A percentile compares a stretch with the other conserved stretches of the same genome.
phyloP scores from a whole-genome alignment of 2,888 invertebrate species.

The Netelia virgata region DNA sequence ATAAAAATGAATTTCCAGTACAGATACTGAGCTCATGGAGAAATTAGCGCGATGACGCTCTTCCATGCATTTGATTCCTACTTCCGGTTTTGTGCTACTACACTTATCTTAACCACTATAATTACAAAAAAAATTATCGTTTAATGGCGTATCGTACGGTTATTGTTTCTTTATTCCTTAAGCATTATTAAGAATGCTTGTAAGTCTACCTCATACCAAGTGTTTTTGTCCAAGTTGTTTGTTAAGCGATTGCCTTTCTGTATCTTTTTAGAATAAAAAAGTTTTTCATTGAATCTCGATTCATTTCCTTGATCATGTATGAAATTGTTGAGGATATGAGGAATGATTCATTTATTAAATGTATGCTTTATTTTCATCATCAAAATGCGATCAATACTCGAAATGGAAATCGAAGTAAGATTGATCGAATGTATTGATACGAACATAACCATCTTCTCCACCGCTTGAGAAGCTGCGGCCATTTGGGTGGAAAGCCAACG shows the following conservation, averaged over 20 bases:
- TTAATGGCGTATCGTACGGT: neutral
- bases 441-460: slow-evolving; percentile 99
- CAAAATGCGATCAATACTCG: slow-evolving; percentile 88
- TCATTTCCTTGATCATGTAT: neutral
- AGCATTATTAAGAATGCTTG: neutral
- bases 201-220: slow-evolving; percentile 36
- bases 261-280: slow-evolving; percentile 9
- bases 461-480: slow-evolving; percentile 98
- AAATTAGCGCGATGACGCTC: neutral
- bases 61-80: slow-evolving; percentile 7
- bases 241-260: slow-evolving; percentile 6
- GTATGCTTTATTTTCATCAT: neutral
- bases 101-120: neutral
- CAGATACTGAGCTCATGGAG: slow-evolving; percentile 86
- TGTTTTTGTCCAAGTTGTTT: neutral
- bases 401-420: slow-evolving; percentile 98
- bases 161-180: slow-evolving; percentile 1
- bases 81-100: slow-evolving; percentile 20
- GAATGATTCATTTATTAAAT: slow-evolving; percentile 41
- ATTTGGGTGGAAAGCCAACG: slow-evolving; percentile 98
- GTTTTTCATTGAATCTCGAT: neutral
- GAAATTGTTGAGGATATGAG: neutral
- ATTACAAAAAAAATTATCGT: neutral
- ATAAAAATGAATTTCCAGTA: slow-evolving; percentile 95
- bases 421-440: slow-evolving; percentile 98